Evolutionary conservation across 2,113 vertebrate species (phyloP), one percentile per base, ranked within the genome.

Genomic region (Mustela nigripes): DNA sequence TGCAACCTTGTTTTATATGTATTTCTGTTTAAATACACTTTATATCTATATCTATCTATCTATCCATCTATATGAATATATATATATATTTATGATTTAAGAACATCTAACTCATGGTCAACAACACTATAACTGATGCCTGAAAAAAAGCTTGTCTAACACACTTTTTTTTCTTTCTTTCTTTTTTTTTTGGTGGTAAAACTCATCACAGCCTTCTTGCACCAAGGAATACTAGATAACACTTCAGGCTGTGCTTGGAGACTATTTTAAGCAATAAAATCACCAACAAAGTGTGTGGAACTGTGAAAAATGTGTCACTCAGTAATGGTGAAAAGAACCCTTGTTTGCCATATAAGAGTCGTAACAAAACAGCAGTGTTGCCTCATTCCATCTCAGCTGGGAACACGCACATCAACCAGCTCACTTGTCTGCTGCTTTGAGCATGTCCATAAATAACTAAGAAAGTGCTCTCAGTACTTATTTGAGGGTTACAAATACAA

Each of bases 301-400:
- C 12, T 73, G 14, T 67, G 50, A 33, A 89, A 84, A 83, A 62
- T 1, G 4, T 39, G 33, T 16, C 28, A 18, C 14, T 67, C 6
- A 69, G 15, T 12, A 22, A 14, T 31, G 7, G 45, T 18, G 31
- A 53, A 65, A 39, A 82, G 21, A n/a, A 39, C 18, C 19, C 22
- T 24, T 7, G 14, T 31, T 86, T 56, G 42, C 2, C 4, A 19
- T 14, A 10, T 56, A 14, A n/a, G 14, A n/a, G 42, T 0, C 1
- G 21, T 67, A 69, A 56, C 12, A 5, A 53, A 42, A 36, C 21
- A 71, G 67, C 8, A 36, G 8, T 10, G 18, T 36, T 21, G 36
- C 2, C 10, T 22, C 22, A 0, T 5, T 73, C 10, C 69, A 5
- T 1, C 69, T 24, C 21, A 24, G 36, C 1, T 73, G 69, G 21